phyloP scores from a whole-genome alignment of 2,888 invertebrate genomes.

The Rhyacophila evoluta region DNA sequence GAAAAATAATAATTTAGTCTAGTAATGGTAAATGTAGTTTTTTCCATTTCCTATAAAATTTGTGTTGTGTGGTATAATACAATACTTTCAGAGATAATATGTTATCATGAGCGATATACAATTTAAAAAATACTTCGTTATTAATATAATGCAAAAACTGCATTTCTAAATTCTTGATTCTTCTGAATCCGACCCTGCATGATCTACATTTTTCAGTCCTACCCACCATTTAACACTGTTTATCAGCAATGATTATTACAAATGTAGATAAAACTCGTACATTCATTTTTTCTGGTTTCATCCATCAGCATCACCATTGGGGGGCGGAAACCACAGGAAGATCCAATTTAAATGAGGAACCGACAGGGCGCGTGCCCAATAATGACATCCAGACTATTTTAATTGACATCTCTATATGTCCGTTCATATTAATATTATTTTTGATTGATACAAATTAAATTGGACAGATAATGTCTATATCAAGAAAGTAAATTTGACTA shows the following conservation, averaged over 20 bases:
- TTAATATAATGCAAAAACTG: no score
- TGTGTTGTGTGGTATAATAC: no score
- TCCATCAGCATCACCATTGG: conserved; percentile 32
- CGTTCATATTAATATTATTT: conserved; percentile 31
- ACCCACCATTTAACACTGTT: neutral
- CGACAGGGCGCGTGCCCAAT: conserved; percentile 23
- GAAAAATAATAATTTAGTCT: no score
- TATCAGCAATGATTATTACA: neutral
- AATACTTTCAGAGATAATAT: no score
- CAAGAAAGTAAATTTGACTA: neutral
- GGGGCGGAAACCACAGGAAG: conserved; percentile 44
- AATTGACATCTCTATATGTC: conserved; percentile 45
- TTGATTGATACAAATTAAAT: conserved; percentile 52
- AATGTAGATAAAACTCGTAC: neutral
- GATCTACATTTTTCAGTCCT: no score
- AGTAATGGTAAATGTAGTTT: no score
- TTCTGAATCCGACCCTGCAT: no score
- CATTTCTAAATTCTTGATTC: no score
- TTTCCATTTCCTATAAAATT: no score
- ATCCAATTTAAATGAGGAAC: conserved; percentile 48
- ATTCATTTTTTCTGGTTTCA: conserved; percentile 28
- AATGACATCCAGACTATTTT: conserved; percentile 37
- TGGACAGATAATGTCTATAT: conserved; percentile 34
- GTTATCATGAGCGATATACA: no score
- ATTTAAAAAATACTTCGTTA: no score